Percentiles rank a stretch among this genome's conserved stretches.
Conservation (phyloP, 2,888 invertebrate genomes). For the Tetanocera ferruginea region DNA sequence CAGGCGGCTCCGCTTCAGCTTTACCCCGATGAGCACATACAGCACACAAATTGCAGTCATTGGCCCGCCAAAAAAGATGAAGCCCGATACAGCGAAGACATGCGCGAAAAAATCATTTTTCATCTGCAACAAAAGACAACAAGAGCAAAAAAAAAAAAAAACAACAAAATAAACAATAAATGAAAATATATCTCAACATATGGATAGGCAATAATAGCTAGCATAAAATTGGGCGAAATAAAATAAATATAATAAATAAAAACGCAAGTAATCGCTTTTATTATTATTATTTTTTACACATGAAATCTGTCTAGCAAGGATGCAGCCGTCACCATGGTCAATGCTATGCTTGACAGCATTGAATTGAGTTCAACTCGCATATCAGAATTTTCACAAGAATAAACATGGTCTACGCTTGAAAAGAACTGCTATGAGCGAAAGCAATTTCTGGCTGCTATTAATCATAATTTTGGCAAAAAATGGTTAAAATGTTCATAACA, state of each 20-base stretch:
- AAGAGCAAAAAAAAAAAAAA: background rate
- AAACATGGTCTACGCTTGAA: background rate
- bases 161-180: background rate
- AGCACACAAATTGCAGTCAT: conserved; percentile 89
- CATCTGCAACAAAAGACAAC: conserved; percentile 57
- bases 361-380: background rate
- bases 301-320: background rate
- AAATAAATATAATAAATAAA: background rate
- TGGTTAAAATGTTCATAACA: background rate
- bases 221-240: background rate
- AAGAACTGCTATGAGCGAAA: no score
- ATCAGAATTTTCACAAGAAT: conserved; percentile 17
- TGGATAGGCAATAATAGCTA: background rate
- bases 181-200: background rate
- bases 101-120: conserved; percentile 72
- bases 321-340: background rate
- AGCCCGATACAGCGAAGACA: conserved; percentile 84
- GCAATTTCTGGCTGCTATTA: background rate
- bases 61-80: conserved; percentile 87
- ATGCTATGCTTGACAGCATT: background rate
- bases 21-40: conserved; percentile 83
- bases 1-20: conserved; percentile 76
- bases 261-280: background rate
- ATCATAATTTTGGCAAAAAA: background rate
- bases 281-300: no score